Percentiles rank a stretch among this genome's conserved stretches.
These are phyloP conservation scores for Drosophila guanche DNA, from an alignment of 1,140 invertebrate genomes.

Conservation along the genomic window DNA sequence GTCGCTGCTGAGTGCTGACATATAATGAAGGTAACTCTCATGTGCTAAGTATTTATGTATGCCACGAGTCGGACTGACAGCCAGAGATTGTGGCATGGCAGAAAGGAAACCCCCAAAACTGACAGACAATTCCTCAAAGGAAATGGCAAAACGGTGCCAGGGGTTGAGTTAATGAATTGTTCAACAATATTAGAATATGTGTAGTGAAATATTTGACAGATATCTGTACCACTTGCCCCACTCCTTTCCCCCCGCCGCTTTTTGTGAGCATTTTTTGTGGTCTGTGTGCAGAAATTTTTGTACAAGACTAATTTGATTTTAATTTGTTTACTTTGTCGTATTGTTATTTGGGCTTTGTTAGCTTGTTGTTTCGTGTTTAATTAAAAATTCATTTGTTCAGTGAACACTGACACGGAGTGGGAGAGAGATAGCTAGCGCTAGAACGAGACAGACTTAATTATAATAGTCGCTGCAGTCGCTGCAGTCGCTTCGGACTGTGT, in stretches of 20 bases:
- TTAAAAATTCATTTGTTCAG: constrained; percentile 60
- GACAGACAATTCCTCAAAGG: neutral
- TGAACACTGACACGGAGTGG: neutral
- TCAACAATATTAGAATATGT: neutral
- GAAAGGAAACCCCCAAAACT: constrained; percentile 8
- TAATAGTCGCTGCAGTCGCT: constrained; percentile 30
- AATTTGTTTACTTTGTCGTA: constrained; percentile 66
- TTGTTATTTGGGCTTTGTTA: constrained; percentile 57
- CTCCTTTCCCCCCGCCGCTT: too few species aligned
- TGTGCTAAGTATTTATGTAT: constrained; percentile 34
- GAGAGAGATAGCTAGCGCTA: neutral
- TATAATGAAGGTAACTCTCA: constrained; percentile 36
- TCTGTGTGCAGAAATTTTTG: constrained; percentile 24
- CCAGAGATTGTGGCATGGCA: neutral
- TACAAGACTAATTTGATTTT: constrained; percentile 66
- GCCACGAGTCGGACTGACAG: neutral
- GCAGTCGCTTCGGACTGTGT: constrained; percentile 5
- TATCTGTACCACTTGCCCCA: neutral
- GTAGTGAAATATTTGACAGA: constrained; percentile 6
- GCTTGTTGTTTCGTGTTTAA: constrained; percentile 43
- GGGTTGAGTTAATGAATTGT: too few species aligned
- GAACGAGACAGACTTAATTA: constrained; percentile 55
- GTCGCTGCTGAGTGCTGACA: neutral
- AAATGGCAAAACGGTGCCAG: neutral
- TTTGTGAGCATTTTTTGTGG: neutral